Base-by-base conservation (phyloP, 2,113 vertebrate species). In the Chamaea fasciata region DNA sequence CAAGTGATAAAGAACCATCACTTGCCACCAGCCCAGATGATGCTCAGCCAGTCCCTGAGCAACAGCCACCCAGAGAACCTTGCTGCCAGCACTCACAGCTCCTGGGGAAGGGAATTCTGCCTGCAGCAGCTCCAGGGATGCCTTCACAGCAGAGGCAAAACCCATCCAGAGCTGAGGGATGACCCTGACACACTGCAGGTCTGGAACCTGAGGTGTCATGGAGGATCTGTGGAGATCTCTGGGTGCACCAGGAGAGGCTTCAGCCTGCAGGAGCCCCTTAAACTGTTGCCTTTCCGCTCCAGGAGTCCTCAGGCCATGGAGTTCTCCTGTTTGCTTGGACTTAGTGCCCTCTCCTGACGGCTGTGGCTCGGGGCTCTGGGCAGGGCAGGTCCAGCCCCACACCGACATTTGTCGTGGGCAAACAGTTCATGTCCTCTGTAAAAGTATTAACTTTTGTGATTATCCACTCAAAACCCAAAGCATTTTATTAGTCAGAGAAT, bases 361-460 rank as follows among this genome's bases (percentile, higher is more conserved):
- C 73, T 33, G 31, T 7, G 60, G 33, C 16, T 19, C 23, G 26
- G 56, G 31, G 39, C 53, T 52, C 30, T 0, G 55, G 55, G 31
- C 9, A 10, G 31, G 35, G 23, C 52, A 39, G 13, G 7, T 22
- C 59, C 60, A 35, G 70, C 87, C 4, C 2, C 2, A 18, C 41
- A 11, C 9, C 0, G 0, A 6, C 49, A 27, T 41, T 70, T 24
- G 10, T 5, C 17, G 7, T 4, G 10, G 24, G 11, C 30, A 56
- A 50, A 63, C 23, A 8, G 20, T 13, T 31, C 11, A 13, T 23
- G 8, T 10, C 47, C 12, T 10, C 41, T 47, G 17, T 41, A n/a
- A 56, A 79, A 67, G 24, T 8, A 15, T 7, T 41, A 5, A 6
- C n/a, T 64, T 59, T 8, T 35, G 27, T 56, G 22, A 37, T 65